Evolutionary conservation across 2,888 invertebrate species (phyloP), one percentile per base, ranked within the genome.

Genomic region (Cerastis rubricosa): DNA sequence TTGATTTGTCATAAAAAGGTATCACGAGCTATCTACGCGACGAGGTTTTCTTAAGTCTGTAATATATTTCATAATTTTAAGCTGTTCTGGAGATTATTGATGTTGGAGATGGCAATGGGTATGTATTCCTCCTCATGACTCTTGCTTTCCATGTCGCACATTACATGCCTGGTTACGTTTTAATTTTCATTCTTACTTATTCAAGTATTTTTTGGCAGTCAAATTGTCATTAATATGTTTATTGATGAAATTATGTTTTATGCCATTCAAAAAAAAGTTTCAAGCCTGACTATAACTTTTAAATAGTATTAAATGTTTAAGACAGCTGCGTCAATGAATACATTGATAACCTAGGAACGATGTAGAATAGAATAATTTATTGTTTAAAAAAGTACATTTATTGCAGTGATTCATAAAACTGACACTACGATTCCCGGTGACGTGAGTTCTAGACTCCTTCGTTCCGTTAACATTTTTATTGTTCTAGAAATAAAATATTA

Each of bases 291-390:
- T n/a, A 19, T 35, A 40, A 22, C 11, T 40, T 40, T 63, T 40
- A 14, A 14, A 29, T 25, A n/a, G 11, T 22, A 14, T 57, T 59
- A 73, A 82, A 85, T 85, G 86, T 89, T 88, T 67, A 25, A 49
- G 8, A 81, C 35, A 12, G 1, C 87, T 85, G 79, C 19, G 2
- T 70, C 66, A 66, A 69, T 73, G 61, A 75, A 76, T 73, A 64
- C 63, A 64, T 64, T 43, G 14, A 64, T 63, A 22, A 74, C 49
- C 6, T n/a, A 29, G 3, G 66, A 71, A 69, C 64, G 66, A 74
- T 78, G n/a, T n/a, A n/a, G n/a, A n/a, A n/a, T n/a, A n/a, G n/a
- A n/a, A n/a, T n/a, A n/a, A n/a, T n/a, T n/a, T n/a, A n/a, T n/a
- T n/a, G n/a, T n/a, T n/a, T n/a, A n/a, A n/a, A n/a, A n/a, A n/a